Conservation (phyloP, 2,888 invertebrate species). For the Lasioglossum marginatum region DNA sequence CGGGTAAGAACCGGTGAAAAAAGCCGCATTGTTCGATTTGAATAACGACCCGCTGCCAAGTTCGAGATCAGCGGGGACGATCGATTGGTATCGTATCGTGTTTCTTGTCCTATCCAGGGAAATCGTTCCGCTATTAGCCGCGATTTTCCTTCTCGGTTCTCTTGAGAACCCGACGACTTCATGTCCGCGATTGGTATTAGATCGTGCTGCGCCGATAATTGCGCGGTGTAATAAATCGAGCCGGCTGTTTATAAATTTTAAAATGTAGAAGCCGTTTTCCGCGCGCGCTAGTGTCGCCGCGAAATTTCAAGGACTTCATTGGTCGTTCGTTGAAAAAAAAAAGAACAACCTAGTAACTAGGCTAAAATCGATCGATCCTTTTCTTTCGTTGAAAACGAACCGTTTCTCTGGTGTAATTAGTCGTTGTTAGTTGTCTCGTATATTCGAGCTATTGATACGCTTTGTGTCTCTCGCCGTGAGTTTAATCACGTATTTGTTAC, state of each 20-base stretch:
- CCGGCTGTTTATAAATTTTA: conserved; percentile 20
- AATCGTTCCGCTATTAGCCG: conserved; percentile 50
- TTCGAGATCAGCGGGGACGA: conserved; percentile 49
- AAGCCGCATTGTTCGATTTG: conserved; percentile 62
- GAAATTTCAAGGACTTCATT: conserved; percentile 7
- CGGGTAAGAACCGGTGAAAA: conserved; percentile 39
- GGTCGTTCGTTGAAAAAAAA: neutral
- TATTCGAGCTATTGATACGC: neutral
- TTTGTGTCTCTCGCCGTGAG: neutral
- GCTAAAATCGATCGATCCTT: neutral
- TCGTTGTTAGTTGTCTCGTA: neutral
- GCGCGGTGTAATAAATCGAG: conserved; percentile 8
- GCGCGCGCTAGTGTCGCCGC: neutral
- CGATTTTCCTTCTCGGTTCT: conserved; percentile 62
- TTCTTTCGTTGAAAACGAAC: neutral
- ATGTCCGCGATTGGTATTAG: conserved; percentile 29
- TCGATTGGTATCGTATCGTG: conserved; percentile 62
- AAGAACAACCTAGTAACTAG: neutral
- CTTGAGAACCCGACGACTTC: conserved; percentile 34
- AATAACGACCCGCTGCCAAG: conserved; percentile 61
- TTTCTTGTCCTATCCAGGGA: conserved; percentile 60
- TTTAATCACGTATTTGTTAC: neutral
- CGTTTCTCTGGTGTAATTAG: neutral
- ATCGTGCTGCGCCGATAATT: conserved; percentile 30
- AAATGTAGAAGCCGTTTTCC: neutral